Evolutionary conservation across 2,797 vertebrate species (phyloP).

Genomic region (Choloepus didactylus): DNA sequence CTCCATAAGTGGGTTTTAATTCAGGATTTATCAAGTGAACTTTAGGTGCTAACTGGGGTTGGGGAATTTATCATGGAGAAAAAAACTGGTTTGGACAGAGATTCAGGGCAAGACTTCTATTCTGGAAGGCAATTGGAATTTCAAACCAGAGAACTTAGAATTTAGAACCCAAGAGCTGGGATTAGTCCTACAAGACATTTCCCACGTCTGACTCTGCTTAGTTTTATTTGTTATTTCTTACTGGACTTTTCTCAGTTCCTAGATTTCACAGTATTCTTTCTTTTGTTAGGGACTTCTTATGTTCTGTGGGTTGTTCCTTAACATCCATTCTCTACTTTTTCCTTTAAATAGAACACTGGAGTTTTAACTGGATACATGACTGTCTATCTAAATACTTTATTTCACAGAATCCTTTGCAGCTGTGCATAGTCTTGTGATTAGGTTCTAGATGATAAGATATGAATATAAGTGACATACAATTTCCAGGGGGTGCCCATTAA

Average conservation of each 20-base stretch:
- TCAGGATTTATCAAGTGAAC: neutral
- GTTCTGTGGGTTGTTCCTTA: neutral
- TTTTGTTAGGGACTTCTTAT: neutral
- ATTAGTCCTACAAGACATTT: neutral
- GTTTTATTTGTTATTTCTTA: neutral
- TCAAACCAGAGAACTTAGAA: neutral
- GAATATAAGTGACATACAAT: neutral
- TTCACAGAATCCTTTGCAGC: neutral
- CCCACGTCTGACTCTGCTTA: neutral
- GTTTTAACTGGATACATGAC: neutral
- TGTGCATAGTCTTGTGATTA: no score
- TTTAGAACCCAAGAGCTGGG: neutral
- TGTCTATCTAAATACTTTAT: neutral
- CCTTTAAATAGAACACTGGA: neutral
- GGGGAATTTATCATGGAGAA: neutral
- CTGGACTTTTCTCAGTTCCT: neutral
- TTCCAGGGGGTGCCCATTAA: neutral
- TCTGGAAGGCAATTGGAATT: neutral
- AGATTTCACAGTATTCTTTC: neutral
- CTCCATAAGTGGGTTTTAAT: neutral
- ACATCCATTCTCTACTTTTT: neutral
- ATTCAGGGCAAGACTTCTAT: neutral
- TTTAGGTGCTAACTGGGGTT: neutral
- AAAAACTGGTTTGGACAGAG: neutral
- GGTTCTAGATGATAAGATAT: neutral